Percentiles rank a stretch among this genome's conserved stretches.
Evolutionary conservation across 2,797 vertebrate genomes (phyloP).

Genomic region (Lepidocolaptes lacrymiger): DNA sequence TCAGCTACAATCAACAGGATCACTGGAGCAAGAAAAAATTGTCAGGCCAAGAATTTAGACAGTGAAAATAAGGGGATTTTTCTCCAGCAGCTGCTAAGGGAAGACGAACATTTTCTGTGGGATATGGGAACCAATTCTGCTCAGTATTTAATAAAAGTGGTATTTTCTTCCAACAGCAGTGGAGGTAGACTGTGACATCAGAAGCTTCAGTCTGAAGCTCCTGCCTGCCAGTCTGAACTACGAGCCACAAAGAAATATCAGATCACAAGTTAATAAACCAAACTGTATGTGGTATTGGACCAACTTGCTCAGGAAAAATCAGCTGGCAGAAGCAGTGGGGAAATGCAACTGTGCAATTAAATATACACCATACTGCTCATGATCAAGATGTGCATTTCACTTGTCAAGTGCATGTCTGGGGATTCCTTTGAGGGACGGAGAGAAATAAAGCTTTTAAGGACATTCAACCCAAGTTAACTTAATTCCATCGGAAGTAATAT

Average conservation of each 20-base stretch:
- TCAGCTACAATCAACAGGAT: not conserved
- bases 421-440: fast-evolving
- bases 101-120: not conserved
- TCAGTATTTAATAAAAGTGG: not conserved
- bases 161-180: not conserved
- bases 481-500: not conserved
- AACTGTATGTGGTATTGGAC: fast-evolving
- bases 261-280: not conserved
- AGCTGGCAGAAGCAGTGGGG: not conserved
- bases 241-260: not conserved
- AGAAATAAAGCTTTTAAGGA: not conserved
- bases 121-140: not conserved
- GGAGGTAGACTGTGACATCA: not conserved
- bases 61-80: not conserved
- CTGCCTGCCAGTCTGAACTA: not conserved
- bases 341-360: not conserved
- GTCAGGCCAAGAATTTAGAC: not conserved
- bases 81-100: not conserved
- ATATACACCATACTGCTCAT: not conserved
- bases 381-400: not conserved
- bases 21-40: not conserved
- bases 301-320: not conserved
- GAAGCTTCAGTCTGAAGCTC: not conserved
- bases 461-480: not conserved
- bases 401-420: fast-evolving